phyloP scores from a whole-genome alignment of 2,113 vertebrate genomes.

The Dicentrarchus labrax region DNA sequence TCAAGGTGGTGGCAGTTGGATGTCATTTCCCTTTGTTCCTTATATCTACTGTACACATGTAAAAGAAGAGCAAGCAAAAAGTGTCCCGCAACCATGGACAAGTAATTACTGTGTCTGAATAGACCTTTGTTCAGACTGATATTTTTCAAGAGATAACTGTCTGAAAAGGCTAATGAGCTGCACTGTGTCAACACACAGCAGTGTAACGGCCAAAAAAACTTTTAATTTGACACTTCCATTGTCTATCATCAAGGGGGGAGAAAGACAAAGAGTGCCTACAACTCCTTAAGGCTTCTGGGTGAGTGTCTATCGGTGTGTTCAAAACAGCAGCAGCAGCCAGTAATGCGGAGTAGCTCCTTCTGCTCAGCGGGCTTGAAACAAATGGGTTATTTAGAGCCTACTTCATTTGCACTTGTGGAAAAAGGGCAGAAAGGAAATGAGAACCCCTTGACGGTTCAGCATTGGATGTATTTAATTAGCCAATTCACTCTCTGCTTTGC shows the following conservation, averaged over 20 bases:
- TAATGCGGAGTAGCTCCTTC: constrained; percentile 61
- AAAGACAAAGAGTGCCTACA: constrained; percentile 45
- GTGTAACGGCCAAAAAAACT: constrained; percentile 46
- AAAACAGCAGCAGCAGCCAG: constrained; percentile 57
- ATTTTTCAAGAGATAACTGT: constrained; percentile 63
- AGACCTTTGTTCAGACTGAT: constrained; percentile 64
- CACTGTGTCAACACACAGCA: constrained; percentile 58
- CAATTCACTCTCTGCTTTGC: constrained; percentile 76
- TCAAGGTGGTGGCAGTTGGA: constrained; percentile 11
- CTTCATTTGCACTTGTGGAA: constrained; percentile 80
- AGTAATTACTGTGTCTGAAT: constrained; percentile 63
- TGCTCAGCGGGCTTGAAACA: constrained; percentile 75
- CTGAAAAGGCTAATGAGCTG: constrained; percentile 74
- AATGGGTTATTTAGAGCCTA: constrained; percentile 79
- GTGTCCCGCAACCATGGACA: constrained; percentile 31
- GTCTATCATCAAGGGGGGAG: constrained; percentile 56
- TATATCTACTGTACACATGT: constrained; percentile 2
- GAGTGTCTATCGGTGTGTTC: constrained; percentile 52
- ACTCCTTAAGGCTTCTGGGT: constrained; percentile 51
- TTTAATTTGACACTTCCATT: constrained; percentile 69
- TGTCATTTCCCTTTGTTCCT: neutral
- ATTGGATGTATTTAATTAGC: constrained; percentile 80
- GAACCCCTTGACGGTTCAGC: constrained; percentile 68
- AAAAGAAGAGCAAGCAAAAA: constrained; percentile 21
- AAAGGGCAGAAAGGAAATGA: constrained; percentile 78